A percentile compares a stretch with the other conserved stretches of the same genome.
These are phyloP conservation scores for Galerucella calmariensis DNA, from an alignment of 2,888 invertebrate species.

Conservation along the genomic window DNA sequence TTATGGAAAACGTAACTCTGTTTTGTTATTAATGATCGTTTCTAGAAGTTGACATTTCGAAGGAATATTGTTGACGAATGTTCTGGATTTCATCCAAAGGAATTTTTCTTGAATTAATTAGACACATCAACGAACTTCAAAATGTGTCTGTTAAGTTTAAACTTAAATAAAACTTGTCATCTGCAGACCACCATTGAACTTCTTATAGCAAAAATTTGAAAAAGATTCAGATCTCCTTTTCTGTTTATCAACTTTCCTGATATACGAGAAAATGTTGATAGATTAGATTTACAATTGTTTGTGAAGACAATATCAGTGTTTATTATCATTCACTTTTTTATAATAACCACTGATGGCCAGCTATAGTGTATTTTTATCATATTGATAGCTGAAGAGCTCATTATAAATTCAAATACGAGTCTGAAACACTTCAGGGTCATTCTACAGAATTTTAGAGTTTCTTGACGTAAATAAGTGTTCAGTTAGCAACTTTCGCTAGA, in stretches of 20 bases:
- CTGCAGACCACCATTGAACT: constrained; percentile 22
- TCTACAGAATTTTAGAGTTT: too few species aligned
- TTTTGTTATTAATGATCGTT: constrained; percentile 58
- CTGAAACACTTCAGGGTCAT: too few species aligned
- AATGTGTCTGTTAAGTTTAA: constrained; percentile 26
- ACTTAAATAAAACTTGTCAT: constrained; percentile 34
- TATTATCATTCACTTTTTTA: too few species aligned
- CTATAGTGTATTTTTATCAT: too few species aligned
- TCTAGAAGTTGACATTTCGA: constrained; percentile 54
- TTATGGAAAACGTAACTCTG: constrained; percentile 52
- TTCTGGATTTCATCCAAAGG: constrained; percentile 50
- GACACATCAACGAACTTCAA: constrained; percentile 46
- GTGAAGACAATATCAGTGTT: too few species aligned
- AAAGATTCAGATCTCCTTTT: background rate
- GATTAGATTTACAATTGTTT: too few species aligned
- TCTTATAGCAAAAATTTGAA: constrained; percentile 1
- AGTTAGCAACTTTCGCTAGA: too few species aligned
- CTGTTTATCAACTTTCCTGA: background rate
- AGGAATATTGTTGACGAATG: constrained; percentile 54
- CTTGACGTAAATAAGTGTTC: too few species aligned
- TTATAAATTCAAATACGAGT: too few species aligned
- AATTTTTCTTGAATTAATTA: constrained; percentile 55
- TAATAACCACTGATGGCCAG: too few species aligned
- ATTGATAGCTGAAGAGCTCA: too few species aligned
- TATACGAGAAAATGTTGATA: background rate